phyloP scores from a whole-genome alignment of 1,140 invertebrate genomes.

The Belonocnema kinseyi region DNA sequence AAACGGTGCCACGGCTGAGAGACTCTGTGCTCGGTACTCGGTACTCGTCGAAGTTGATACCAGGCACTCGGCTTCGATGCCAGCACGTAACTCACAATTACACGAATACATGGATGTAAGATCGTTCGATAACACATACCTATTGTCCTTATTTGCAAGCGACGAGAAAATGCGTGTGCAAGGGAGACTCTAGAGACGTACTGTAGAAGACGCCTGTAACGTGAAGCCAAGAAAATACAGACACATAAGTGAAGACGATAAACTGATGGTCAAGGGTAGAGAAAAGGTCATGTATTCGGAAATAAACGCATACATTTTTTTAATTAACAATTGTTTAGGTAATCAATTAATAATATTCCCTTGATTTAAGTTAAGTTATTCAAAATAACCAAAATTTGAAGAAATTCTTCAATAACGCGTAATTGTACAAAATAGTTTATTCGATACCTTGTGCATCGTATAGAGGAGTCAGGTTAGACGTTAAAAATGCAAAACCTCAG shows the following conservation, averaged over 20 bases:
- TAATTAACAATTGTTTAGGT: background rate
- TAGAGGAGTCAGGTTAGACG: too few relatives aligned
- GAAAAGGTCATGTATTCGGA: background rate
- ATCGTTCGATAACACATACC: constrained; percentile 23
- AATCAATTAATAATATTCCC: too few relatives aligned
- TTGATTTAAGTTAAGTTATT: too few relatives aligned
- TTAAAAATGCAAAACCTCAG: too few relatives aligned
- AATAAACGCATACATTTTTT: background rate
- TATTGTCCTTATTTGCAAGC: constrained; percentile 33
- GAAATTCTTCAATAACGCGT: too few relatives aligned
- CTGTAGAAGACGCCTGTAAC: constrained; percentile 15
- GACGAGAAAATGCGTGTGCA: background rate
- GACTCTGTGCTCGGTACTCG: background rate
- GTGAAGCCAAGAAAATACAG: constrained; percentile 6
- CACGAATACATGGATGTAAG: constrained; percentile 24
- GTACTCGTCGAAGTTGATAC: constrained; percentile 23
- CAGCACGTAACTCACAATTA: constrained; percentile 37
- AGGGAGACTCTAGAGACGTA: constrained; percentile 18
- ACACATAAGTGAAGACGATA: background rate
- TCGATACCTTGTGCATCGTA: too few relatives aligned
- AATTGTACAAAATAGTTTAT: too few relatives aligned
- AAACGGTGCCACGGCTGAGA: constrained; percentile 24
- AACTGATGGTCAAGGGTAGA: constrained; percentile 16
- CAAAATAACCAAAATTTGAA: too few relatives aligned
- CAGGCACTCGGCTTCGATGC: constrained; percentile 7